Conservation (phyloP, 2,888 invertebrate genomes). For the Trissonchulus latispiculum region DNA sequence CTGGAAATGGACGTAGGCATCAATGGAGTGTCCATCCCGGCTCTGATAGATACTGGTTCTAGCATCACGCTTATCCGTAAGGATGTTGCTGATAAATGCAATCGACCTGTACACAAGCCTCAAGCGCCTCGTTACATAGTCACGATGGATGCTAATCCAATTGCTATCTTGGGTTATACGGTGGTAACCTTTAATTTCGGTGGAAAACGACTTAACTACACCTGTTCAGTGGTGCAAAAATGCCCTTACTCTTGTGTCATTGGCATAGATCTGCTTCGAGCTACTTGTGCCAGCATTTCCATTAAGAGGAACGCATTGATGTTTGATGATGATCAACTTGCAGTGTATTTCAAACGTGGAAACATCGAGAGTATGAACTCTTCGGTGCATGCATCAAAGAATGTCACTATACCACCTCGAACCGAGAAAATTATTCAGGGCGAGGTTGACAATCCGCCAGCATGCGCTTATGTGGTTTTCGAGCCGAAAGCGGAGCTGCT, state of each 20-base stretch:
- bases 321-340: background rate
- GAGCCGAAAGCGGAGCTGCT: background rate
- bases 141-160: background rate
- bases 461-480: background rate
- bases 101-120: background rate
- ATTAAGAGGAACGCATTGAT: background rate
- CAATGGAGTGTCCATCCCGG: background rate
- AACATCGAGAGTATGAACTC: background rate
- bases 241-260: background rate
- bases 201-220: background rate
- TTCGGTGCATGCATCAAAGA: background rate
- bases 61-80: background rate
- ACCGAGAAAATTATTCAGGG: background rate
- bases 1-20: background rate
- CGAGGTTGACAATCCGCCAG: background rate
- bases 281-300: background rate
- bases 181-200: background rate
- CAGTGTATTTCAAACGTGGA: background rate
- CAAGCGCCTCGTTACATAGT: background rate
- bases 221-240: background rate
- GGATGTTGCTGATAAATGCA: background rate
- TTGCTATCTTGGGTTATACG: background rate
- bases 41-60: background rate
- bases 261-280: background rate
- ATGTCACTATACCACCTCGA: background rate